phyloP scores from a whole-genome alignment of 2,888 invertebrate genomes.

The Synergus laeviventris region DNA sequence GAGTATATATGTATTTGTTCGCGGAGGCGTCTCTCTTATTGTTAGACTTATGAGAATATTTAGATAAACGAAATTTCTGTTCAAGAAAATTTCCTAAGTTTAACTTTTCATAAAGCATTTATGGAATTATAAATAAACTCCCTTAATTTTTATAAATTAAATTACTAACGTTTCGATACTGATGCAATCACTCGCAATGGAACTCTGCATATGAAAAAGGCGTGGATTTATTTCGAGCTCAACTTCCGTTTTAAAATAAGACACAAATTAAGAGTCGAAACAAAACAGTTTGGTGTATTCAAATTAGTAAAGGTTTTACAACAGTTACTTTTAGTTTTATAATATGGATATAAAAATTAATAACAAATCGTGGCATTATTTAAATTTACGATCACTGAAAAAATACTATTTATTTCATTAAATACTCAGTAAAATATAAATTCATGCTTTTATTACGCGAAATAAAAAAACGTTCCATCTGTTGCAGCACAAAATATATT shows the following conservation, averaged over 20 bases:
- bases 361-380: not conserved
- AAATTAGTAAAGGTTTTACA: not conserved
- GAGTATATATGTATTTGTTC: no score
- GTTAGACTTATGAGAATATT: not conserved
- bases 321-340: not conserved
- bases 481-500: no score
- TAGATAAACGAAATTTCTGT: not conserved
- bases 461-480: no score
- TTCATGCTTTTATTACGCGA: no score
- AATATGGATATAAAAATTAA: no score
- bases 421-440: no score
- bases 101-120: not conserved
- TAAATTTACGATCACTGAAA: not conserved
- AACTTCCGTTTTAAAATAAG: conserved; percentile 31
- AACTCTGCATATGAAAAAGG: not conserved
- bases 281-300: not conserved
- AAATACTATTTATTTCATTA: no score
- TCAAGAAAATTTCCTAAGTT: no score
- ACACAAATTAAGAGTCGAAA: not conserved
- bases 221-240: conserved; percentile 12
- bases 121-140: not conserved
- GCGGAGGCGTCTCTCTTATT: conserved; percentile 1
- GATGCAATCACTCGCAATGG: conserved; percentile 21
- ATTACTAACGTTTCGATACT: not conserved
- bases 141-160: not conserved